These are phyloP conservation scores for Dolichomitus sp. DNA, from an alignment of 2,888 invertebrate genomes.

Conservation along the genomic window DNA sequence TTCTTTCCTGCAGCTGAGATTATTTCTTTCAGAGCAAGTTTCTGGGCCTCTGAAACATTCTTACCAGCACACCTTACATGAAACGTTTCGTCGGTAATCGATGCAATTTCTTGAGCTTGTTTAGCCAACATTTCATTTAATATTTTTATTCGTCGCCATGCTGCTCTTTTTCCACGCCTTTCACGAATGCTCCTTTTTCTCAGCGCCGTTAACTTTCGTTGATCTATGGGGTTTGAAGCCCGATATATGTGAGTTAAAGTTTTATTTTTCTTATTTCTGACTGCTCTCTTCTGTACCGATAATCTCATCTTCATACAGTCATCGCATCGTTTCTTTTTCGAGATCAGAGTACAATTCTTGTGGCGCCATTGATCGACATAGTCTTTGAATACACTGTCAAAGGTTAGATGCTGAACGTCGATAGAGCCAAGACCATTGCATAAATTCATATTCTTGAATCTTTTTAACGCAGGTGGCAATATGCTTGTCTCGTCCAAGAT, in stretches of 20 bases:
- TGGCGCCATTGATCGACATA: neutral
- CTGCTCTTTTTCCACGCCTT: neutral
- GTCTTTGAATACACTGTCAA: constrained; percentile 2
- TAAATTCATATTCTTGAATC: neutral
- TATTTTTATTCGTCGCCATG: neutral
- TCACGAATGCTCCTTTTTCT: neutral
- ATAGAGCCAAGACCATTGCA: neutral
- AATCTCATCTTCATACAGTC: too few relatives aligned
- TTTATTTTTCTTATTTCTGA: too few relatives aligned
- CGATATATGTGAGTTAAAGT: neutral
- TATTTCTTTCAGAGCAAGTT: neutral
- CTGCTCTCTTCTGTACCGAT: too few relatives aligned
- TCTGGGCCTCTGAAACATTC: neutral
- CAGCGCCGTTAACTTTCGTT: neutral
- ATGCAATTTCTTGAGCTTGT: neutral
- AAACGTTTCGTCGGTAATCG: neutral
- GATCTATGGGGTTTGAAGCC: neutral
- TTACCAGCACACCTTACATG: neutral
- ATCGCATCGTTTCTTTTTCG: neutral
- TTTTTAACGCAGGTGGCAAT: neutral
- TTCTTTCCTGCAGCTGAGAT: neutral
- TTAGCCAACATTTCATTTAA: neutral
- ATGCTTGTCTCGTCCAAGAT: neutral
- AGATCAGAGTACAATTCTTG: neutral
- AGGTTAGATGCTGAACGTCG: neutral